These are phyloP conservation scores for Cheumatopsyche charites DNA, from an alignment of 1,140 invertebrate species.

Conservation along the genomic window DNA sequence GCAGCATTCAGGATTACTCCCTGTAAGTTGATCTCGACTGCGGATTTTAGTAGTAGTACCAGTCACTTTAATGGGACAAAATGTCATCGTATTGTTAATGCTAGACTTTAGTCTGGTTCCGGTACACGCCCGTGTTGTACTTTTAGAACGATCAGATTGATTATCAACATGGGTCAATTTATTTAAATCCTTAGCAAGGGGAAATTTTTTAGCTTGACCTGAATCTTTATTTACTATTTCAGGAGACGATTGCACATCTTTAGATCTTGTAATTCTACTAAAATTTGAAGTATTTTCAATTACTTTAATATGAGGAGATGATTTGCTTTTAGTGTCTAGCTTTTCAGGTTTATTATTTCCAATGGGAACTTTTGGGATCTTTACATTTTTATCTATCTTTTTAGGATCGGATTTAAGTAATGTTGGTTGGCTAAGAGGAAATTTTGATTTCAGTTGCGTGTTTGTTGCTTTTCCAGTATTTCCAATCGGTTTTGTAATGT, in stretches of 20 bases:
- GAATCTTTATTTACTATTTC: constrained; percentile 35
- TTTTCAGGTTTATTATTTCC: constrained; percentile 31
- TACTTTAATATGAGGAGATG: not conserved
- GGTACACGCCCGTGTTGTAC: not conserved
- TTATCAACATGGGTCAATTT: not conserved
- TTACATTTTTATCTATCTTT: constrained; percentile 33
- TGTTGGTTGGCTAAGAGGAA: not conserved
- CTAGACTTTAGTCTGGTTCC: constrained; percentile 20
- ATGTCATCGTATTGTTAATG: not conserved
- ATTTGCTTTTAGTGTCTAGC: constrained; percentile 37
- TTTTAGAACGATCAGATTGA: not conserved
- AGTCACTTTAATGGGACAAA: constrained; percentile 3
- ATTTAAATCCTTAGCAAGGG: not conserved
- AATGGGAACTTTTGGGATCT: constrained; percentile 34
- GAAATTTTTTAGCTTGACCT: constrained; percentile 17
- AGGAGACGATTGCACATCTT: constrained; percentile 35
- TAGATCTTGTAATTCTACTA: constrained; percentile 44
- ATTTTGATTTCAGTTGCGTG: constrained; percentile 24
- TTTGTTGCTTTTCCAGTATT: constrained; percentile 29
- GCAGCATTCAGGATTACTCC: constrained; percentile 40
- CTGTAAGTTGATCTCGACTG: constrained; percentile 22
- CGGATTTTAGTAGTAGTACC: not conserved
- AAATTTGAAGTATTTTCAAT: not conserved
- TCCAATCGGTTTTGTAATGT: constrained; percentile 21
- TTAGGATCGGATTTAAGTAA: constrained; percentile 12